Evolutionary conservation across 2,888 invertebrate genomes (phyloP).

Genomic region (Plagodis dolabraria): DNA sequence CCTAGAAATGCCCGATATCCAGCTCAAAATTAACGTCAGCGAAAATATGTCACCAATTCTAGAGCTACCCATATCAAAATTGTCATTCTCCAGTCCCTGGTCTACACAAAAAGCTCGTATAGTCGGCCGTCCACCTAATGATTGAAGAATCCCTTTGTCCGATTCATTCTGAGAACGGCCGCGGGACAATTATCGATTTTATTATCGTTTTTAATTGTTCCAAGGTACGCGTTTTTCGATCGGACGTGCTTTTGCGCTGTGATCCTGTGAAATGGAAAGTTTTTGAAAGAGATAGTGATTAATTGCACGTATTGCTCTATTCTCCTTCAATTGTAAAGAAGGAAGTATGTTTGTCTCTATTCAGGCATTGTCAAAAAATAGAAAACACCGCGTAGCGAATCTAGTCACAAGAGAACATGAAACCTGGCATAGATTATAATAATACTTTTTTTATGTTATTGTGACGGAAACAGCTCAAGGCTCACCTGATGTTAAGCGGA

Average conservation of each 20-base stretch:
- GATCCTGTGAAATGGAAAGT: not conserved
- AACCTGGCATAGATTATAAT: too few relatives aligned
- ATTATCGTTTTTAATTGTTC: constrained; percentile 25
- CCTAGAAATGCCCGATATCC: too few relatives aligned
- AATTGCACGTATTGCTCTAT: too few relatives aligned
- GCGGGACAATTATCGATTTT: constrained; percentile 25
- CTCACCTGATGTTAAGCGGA: too few relatives aligned
- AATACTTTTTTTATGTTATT: too few relatives aligned
- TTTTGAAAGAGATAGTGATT: too few relatives aligned
- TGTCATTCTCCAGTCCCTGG: constrained; percentile 7
- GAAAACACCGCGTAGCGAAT: too few relatives aligned
- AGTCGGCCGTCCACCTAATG: constrained; percentile 15
- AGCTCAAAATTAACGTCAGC: not conserved
- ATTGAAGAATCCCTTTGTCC: constrained; percentile 26
- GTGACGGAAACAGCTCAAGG: too few relatives aligned
- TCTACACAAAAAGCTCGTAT: constrained; percentile 5
- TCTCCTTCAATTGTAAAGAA: too few relatives aligned
- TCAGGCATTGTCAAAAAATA: too few relatives aligned
- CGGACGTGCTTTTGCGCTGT: constrained; percentile 10
- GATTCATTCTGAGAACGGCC: constrained; percentile 12
- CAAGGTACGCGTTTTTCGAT: constrained; percentile 3
- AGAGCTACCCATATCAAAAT: constrained; percentile 20
- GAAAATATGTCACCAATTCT: constrained; percentile 22
- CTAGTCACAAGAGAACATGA: too few relatives aligned
- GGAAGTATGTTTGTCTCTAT: too few relatives aligned